A percentile compares a stretch with the other conserved stretches of the same genome.
Evolutionary conservation across 2,888 invertebrate species (phyloP).

Genomic region (Diadromus collaris): DNA sequence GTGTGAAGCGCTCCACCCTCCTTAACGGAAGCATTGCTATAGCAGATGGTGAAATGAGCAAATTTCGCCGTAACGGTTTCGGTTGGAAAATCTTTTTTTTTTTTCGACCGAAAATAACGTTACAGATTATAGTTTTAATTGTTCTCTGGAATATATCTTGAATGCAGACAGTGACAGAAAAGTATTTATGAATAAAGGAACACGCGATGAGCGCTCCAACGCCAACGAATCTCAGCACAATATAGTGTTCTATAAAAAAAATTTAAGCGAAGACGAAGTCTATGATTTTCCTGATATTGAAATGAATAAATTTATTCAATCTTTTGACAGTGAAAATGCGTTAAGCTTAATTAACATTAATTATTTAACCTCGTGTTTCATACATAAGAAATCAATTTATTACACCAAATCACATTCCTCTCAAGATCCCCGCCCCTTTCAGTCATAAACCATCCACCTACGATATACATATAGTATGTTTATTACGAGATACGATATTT

Average conservation of each 20-base stretch:
- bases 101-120: too few relatives aligned
- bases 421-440: constrained; percentile 36
- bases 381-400: constrained; percentile 58
- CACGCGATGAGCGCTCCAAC: background rate
- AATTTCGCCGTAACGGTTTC: too few relatives aligned
- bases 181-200: too few relatives aligned
- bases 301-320: constrained; percentile 55
- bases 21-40: too few relatives aligned
- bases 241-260: constrained; percentile 16
- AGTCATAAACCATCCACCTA: constrained; percentile 56
- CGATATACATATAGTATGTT: constrained; percentile 21
- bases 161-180: too few relatives aligned
- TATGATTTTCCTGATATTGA: constrained; percentile 16
- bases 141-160: too few relatives aligned
- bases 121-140: too few relatives aligned
- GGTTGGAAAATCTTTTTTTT: too few relatives aligned
- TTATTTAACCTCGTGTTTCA: constrained; percentile 56
- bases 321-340: constrained; percentile 43
- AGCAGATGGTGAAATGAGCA: too few relatives aligned
- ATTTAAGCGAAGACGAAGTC: background rate
- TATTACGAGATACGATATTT: constrained; percentile 39
- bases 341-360: constrained; percentile 54
- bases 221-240: too few relatives aligned
- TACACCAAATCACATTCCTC: constrained; percentile 52
- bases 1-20: too few relatives aligned